These are phyloP conservation scores for Catostylus mosaicus DNA, from an alignment of 30 jellyfish, hydroid and myxozoan genomes.

Conservation along the genomic window DNA sequence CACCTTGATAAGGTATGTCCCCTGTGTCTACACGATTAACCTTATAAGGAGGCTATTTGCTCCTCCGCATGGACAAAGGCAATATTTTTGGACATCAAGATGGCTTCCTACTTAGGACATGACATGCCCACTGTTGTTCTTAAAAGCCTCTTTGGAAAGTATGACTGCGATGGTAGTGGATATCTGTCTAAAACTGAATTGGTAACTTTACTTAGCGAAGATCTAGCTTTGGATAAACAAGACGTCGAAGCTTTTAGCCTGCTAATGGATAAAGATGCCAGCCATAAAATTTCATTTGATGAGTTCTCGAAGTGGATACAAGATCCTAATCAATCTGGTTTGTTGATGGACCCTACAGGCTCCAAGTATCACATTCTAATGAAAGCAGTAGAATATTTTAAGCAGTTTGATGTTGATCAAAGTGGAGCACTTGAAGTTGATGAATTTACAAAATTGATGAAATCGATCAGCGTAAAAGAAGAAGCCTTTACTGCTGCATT, in stretches of 20 bases:
- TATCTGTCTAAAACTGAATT: conserved; percentile 39
- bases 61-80: too few relatives aligned
- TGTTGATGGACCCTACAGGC: conserved; percentile 45
- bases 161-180: conserved; percentile 61
- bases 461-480: conserved; percentile 62
- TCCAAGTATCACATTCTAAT: conserved; percentile 61
- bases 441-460: conserved; percentile 66
- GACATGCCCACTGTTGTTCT: conserved; percentile 53
- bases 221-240: conserved; percentile 48
- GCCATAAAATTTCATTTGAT: conserved; percentile 42
- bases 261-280: conserved; percentile 71
- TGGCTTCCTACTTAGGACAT: conserved; percentile 50
- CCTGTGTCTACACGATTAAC: too few relatives aligned
- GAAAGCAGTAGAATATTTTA: conserved; percentile 83
- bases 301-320: conserved; percentile 56
- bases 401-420: conserved; percentile 68
- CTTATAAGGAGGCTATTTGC: too few relatives aligned
- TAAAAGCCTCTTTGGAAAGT: conserved; percentile 56
- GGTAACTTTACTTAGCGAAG: conserved; percentile 32
- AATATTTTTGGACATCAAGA: too few relatives aligned
- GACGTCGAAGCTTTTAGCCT: conserved; percentile 46
- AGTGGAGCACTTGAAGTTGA: conserved; percentile 81
- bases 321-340: conserved; percentile 30
- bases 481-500: conserved; percentile 60
- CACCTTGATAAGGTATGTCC: too few relatives aligned